phyloP scores from a whole-genome alignment of 2,113 vertebrate species.

The Origma solitaria region DNA sequence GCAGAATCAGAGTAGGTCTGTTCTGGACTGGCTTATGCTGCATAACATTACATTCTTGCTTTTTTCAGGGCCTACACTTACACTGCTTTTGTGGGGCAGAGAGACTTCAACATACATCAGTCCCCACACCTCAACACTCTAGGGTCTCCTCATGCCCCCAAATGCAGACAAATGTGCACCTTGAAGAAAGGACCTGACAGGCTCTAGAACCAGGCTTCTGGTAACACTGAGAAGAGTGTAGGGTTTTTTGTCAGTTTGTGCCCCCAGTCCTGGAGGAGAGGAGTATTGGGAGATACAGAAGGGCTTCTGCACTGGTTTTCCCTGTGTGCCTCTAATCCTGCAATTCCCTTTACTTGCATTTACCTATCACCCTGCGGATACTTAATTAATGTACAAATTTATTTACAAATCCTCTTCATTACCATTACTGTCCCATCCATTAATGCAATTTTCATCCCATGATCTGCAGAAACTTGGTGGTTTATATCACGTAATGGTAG shows the following conservation, averaged over 20 bases:
- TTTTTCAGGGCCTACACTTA: not conserved
- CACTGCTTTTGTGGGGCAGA: fast-evolving
- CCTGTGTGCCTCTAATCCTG: not conserved
- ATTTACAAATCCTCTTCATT: not conserved
- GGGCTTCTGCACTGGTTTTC: not conserved
- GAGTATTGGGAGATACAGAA: not conserved
- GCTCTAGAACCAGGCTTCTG: not conserved
- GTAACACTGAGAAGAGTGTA: not conserved
- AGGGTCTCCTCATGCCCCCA: not conserved
- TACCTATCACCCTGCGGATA: not conserved
- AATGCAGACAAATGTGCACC: not conserved
- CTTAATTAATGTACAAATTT: not conserved
- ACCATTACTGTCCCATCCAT: not conserved
- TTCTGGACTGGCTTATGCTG: not conserved
- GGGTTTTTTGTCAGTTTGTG: not conserved
- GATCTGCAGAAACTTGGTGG: not conserved
- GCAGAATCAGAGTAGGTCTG: not conserved
- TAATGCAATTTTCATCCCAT: not conserved
- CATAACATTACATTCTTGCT: not conserved
- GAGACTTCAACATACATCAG: not conserved
- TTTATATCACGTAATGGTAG: not conserved
- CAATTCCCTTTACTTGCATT: not conserved
- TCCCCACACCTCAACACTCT: not conserved
- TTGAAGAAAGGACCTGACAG: not conserved
- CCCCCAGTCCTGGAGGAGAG: not conserved